phyloP scores from a whole-genome alignment of 1,140 invertebrate genomes.

The Acromyrmex echinatior region DNA sequence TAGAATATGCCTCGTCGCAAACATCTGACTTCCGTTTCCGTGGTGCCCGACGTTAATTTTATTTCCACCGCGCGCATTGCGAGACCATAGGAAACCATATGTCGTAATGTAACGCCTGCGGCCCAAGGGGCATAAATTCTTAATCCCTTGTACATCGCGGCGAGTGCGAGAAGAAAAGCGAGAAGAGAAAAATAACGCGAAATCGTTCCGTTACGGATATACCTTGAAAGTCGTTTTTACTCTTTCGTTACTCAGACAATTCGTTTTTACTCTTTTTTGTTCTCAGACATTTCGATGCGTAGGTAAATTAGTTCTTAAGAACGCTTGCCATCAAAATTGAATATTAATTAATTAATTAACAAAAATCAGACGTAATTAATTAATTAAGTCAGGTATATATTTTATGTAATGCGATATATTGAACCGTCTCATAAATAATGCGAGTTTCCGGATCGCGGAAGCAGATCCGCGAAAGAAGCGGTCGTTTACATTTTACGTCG shows the following conservation, averaged over 20 bases:
- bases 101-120: conserved; percentile 41
- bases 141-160: conserved; percentile 41
- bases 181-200: conserved; percentile 20
- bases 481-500: neutral
- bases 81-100: conserved; percentile 25
- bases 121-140: conserved; percentile 51
- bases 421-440: conserved; percentile 47
- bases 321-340: neutral
- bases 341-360: conserved; percentile 34
- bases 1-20: conserved; percentile 12
- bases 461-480: neutral
- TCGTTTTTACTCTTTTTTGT: neutral
- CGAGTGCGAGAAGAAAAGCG: conserved; percentile 6
- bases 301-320: conserved; percentile 34
- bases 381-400: conserved; percentile 54
- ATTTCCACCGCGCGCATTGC: conserved; percentile 7
- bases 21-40: conserved; percentile 15
- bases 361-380: conserved; percentile 20
- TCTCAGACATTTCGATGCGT: neutral
- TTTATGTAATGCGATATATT: conserved; percentile 62
- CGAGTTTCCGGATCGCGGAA: neutral
- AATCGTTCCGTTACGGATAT: neutral
- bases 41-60: conserved; percentile 37
- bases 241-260: neutral
- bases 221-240: neutral